Evolutionary conservation across 2,797 vertebrate species (phyloP).

Genomic region (Melanotaenia parkinsoni): DNA sequence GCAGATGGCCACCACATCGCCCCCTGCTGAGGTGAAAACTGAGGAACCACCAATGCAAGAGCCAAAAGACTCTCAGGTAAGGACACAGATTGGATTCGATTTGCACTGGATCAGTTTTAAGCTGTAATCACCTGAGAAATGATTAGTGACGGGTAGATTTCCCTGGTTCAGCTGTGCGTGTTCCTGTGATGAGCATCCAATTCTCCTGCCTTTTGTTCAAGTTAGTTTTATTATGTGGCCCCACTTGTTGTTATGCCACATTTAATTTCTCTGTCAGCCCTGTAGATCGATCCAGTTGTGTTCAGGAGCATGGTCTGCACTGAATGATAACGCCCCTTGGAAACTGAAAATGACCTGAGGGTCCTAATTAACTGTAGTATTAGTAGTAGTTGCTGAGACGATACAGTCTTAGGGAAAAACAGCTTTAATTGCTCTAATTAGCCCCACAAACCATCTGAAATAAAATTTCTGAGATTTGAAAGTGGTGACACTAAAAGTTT

Average conservation of each 20-base stretch:
- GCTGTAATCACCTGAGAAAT: background rate
- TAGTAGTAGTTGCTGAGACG: background rate
- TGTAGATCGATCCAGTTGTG: background rate
- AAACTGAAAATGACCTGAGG: background rate
- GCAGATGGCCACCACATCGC: constrained; percentile 85
- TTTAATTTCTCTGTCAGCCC: background rate
- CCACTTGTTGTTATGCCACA: background rate
- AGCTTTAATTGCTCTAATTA: background rate
- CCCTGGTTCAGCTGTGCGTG: background rate
- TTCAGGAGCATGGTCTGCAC: background rate
- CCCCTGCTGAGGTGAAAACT: constrained; percentile 83
- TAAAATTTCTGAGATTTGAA: background rate
- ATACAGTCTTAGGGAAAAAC: too few relatives aligned
- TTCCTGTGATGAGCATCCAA: background rate
- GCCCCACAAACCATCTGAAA: background rate
- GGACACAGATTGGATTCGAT: background rate
- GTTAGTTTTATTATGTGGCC: background rate
- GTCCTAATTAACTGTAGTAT: background rate
- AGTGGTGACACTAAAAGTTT: background rate
- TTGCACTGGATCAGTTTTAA: background rate
- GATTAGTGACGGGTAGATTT: background rate
- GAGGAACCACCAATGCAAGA: constrained; percentile 87
- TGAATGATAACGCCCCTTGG: background rate
- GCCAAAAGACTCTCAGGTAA: constrained; percentile 89
- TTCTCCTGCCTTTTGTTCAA: background rate